phyloP scores from a whole-genome alignment of 2,888 invertebrate species.

The Cyrtodaria siliqua region DNA sequence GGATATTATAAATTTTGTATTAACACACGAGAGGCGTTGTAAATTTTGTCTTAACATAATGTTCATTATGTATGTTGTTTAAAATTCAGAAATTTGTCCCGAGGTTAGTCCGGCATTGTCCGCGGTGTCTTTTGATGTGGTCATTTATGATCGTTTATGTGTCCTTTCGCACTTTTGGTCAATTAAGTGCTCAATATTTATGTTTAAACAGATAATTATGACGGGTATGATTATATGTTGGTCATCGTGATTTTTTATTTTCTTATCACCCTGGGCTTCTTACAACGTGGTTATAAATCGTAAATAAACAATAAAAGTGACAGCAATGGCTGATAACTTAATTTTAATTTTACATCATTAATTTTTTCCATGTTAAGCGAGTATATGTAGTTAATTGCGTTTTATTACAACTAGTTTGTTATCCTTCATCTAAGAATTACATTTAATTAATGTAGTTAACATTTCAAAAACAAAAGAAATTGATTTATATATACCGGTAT shows the following conservation, averaged over 20 bases:
- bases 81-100: conserved; percentile 9
- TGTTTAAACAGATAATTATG: conserved; percentile 43
- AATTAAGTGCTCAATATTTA: conserved; percentile 55
- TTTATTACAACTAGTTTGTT: too few species aligned
- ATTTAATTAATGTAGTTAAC: too few species aligned
- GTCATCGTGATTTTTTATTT: neutral
- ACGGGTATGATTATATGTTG: neutral
- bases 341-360: conserved; percentile 9
- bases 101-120: conserved; percentile 16
- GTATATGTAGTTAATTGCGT: too few species aligned
- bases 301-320: conserved; percentile 24
- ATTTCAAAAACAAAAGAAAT: too few species aligned
- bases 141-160: conserved; percentile 37
- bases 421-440: too few species aligned
- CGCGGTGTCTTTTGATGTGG: conserved; percentile 51
- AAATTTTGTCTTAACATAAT: conserved; percentile 48
- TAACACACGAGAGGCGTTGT: conserved; percentile 43
- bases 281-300: conserved; percentile 3
- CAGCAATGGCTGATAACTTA: conserved; percentile 15
- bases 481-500: too few species aligned
- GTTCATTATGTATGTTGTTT: conserved; percentile 23
- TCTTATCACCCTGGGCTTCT: too few species aligned
- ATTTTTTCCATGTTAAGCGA: neutral
- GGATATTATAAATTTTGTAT: conserved; percentile 55
- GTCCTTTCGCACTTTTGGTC: conserved; percentile 47